Base-by-base conservation (phyloP, 2,888 invertebrate genomes). In the Rotaria socialis region DNA sequence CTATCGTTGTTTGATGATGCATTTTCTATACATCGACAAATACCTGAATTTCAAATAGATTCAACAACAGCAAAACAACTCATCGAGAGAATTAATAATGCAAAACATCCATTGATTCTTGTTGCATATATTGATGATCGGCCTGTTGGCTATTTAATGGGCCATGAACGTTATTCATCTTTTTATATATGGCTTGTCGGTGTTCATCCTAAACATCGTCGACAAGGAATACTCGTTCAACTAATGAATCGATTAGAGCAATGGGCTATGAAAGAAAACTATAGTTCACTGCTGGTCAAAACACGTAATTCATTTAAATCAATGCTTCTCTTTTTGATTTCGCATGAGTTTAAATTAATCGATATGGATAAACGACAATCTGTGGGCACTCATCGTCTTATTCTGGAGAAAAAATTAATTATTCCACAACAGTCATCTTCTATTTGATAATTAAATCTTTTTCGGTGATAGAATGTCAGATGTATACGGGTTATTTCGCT, bases 271-370 rank as follows among this genome's bases (percentile, higher is more conserved):
- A 67, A 67, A 67, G 6, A 5, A 35, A 27, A 67, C 0, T 35
- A 19, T 67, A 35, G 1, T 11, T 67, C 35, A 19, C 35, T 67
- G 7, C 35, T 7, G 5, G 19, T 67, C 16, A 67, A 35, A 67
- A 67, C 67, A 67, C 67, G 67, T 35, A 67, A 67, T 67, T 35
- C 35, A 19, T 67, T 67, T 19, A 67, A 67, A 67, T 67, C 67
- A 35, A 67, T 67, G 67, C 67, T 67, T 35, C 14, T 41, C 14
- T 67, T 67, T 67, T 16, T 67, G 4, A 67, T 67, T 67, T 67
- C 67, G 0, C 67, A 41, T 35, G 35, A 67, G 35, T 67, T 67
- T 11, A 67, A 67, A 67, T 19, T 67, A 35, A 67, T 35, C 35
- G 35, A 67, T 41, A 35, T 67, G 0, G 67, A 67, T 19, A 67